Evolutionary conservation across 2,888 invertebrate species (phyloP).

Genomic region (Eretmocerus hayati): DNA sequence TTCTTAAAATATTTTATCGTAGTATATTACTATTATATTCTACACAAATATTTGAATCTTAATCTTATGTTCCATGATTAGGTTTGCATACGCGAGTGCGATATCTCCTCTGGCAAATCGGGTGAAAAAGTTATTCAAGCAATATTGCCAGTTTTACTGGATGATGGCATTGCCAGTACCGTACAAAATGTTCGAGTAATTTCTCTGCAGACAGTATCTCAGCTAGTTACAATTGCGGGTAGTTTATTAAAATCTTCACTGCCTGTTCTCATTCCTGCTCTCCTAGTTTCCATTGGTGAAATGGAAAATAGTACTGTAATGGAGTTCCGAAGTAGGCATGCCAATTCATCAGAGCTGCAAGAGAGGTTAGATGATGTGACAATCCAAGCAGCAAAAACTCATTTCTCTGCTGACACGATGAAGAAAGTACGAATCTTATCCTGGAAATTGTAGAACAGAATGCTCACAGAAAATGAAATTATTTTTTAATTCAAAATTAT

Average conservation of each 20-base stretch:
- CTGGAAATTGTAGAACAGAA: background rate
- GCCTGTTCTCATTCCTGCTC: slow-evolving; percentile 70
- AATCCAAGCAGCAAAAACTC: slow-evolving; percentile 73
- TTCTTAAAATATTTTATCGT: slow-evolving; percentile 6
- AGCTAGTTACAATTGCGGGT: slow-evolving; percentile 77
- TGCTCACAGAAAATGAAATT: slow-evolving; percentile 10
- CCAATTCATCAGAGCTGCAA: slow-evolving; percentile 65
- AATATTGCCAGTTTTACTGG: slow-evolving; percentile 73
- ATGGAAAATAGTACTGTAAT: slow-evolving; percentile 60
- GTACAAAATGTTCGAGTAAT: slow-evolving; percentile 73
- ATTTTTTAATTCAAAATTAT: background rate
- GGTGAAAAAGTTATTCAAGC: slow-evolving; percentile 65
- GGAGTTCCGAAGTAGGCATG: slow-evolving; percentile 61
- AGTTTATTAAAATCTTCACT: slow-evolving; percentile 74
- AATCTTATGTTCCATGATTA: background rate
- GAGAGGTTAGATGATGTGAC: slow-evolving; percentile 73
- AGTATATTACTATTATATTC: background rate
- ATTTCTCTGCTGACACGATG: slow-evolving; percentile 83
- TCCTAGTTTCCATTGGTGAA: slow-evolving; percentile 81
- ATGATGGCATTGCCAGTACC: slow-evolving; percentile 70
- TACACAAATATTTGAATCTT: background rate
- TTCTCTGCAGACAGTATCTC: slow-evolving; percentile 79
- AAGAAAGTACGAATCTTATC: slow-evolving; percentile 56
- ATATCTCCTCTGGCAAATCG: slow-evolving; percentile 64
- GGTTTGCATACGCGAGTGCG: slow-evolving; percentile 67